A percentile compares a stretch with the other conserved stretches of the same genome.
Evolutionary conservation across 92 coral and sea anemone genomes (phyloP).

Genomic region (Bergia sp.): DNA sequence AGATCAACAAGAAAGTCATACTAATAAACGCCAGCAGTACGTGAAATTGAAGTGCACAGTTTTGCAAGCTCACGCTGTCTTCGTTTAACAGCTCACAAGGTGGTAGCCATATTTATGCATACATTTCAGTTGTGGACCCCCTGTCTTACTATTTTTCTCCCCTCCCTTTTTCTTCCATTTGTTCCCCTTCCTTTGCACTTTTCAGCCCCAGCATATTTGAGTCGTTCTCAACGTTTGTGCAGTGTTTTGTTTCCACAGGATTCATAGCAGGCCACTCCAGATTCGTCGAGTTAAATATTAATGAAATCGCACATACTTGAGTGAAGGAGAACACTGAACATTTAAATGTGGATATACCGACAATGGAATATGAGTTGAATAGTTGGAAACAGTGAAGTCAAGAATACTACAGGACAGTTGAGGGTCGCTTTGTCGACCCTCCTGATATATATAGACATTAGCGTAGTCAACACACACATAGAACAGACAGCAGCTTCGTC

Average conservation of each 20-base stretch:
- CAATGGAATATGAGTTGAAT: background rate
- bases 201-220: background rate
- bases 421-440: slow-evolving; percentile 36
- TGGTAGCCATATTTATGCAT: too few relatives aligned
- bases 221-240: background rate
- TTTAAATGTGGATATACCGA: background rate
- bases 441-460: slow-evolving; percentile 29
- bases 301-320: background rate
- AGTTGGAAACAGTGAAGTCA: background rate
- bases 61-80: too few relatives aligned
- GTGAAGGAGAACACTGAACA: background rate
- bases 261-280: background rate
- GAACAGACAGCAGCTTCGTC: background rate
- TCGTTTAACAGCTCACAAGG: too few relatives aligned
- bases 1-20: too few relatives aligned
- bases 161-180: background rate
- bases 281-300: background rate
- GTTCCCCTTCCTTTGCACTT: background rate
- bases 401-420: slow-evolving; percentile 23
- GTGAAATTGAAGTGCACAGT: too few relatives aligned
- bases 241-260: slow-evolving; percentile 14
- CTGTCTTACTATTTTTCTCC: background rate
- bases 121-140: too few relatives aligned
- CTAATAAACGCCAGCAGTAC: too few relatives aligned
- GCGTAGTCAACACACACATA: background rate